Evolutionary conservation across 2,797 vertebrate species (phyloP), one percentile per base, ranked within the genome.

Genomic region (Capromys pilorides): DNA sequence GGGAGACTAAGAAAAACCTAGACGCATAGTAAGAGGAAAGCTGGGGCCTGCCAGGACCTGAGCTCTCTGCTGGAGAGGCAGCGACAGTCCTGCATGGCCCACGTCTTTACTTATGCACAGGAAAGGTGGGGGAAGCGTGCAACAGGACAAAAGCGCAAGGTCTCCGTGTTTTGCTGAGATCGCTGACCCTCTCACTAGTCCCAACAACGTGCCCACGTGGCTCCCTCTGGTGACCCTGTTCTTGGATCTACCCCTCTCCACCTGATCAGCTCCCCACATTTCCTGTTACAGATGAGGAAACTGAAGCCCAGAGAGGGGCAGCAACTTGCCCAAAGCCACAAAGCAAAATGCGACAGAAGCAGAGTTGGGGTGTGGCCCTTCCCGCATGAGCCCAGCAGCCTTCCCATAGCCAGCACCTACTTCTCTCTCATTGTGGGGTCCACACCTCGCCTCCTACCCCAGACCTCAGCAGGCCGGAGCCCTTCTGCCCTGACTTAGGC

Each of bases 241-340:
- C 66, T 67, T 33, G 16, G 33, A 31, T 33, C 66, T 67, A 31
- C 33, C 66, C 12, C 18, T 67, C 66, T 67, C 14, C 16, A 67
- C 31, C 66, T 67, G 14, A 67, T 33, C 6, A 18, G 66, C 66
- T 67, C 33, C 66, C 66, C 66, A 67, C 66, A 33, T 18, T 67
- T n/a, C 59, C 90, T 41, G 4, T 41, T 41, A 78, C 13, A 73
- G 54, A 36, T 33, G 59, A 54, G 54, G 33, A 90, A 84, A 41
- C 75, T 2, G 66, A 73, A 77, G 78, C 62, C 49, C 86, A 69
- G 67, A 69, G 26, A 78, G n/a, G 22, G 49, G 22, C 28, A 86
- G 82, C 73, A 59, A 14, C 49, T 86, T 88, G 49, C 66, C 41
- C 66, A 69, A 85, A 88, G 61, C 69, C 90, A 78, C 83, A 92